Conservation (phyloP, 2,888 invertebrate species). For the Acrobeloides nanus region DNA sequence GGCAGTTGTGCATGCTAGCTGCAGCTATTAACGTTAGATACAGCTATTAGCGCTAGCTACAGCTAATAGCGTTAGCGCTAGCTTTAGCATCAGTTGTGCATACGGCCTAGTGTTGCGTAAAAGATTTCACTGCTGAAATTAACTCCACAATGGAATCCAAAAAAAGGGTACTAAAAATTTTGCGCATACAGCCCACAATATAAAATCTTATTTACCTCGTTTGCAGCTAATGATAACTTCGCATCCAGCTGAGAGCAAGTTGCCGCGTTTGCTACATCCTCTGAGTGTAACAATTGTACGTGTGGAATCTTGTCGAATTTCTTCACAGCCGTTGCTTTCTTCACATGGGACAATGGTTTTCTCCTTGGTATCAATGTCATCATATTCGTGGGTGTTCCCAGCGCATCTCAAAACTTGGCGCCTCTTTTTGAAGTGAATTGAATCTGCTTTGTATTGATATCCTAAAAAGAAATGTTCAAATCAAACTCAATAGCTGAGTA, state of each 20-base stretch:
- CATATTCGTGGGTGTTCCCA: background rate
- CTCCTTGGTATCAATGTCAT: background rate
- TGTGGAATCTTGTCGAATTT: background rate
- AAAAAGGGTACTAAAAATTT: no score
- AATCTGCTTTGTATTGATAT: background rate
- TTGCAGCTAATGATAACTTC: background rate
- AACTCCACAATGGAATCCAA: no score
- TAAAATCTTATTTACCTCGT: background rate
- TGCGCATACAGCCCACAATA: no score
- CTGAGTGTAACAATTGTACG: background rate
- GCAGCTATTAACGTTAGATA: no score
- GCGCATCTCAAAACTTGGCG: background rate
- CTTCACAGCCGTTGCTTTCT: background rate
- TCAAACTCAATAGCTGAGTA: no score
- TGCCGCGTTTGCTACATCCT: background rate
- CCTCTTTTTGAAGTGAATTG: background rate
- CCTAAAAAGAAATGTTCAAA: no score
- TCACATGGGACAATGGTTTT: background rate
- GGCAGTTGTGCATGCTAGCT: no score
- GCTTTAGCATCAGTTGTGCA: no score
- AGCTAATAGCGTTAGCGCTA: no score
- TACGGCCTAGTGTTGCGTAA: no score
- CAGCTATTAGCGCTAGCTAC: no score
- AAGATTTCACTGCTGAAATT: no score
- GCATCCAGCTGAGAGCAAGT: background rate